Evolutionary conservation across 2,888 invertebrate species (phyloP).

Genomic region (Octonoba sinensis): DNA sequence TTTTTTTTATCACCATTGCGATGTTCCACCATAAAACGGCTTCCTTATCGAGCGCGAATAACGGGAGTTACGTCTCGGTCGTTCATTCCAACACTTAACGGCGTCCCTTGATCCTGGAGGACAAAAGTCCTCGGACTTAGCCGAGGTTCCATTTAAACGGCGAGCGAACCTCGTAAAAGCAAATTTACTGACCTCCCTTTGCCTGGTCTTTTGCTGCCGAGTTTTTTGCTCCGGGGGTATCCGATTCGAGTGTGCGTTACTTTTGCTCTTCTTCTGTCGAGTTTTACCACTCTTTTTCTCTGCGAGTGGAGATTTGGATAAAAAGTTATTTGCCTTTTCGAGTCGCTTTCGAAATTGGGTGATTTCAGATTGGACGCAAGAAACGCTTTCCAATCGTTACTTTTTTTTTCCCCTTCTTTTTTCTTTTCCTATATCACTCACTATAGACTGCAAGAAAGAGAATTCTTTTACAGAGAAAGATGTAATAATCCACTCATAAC

Average conservation of each 20-base stretch:
- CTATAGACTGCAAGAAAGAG: no score
- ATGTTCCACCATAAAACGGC: constrained; percentile 41
- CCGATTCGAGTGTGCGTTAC: not conserved
- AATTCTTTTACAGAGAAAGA: no score
- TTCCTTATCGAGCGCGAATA: constrained; percentile 45
- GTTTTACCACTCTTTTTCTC: constrained; percentile 14
- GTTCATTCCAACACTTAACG: constrained; percentile 47
- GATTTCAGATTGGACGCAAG: constrained; percentile 21
- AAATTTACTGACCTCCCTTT: constrained; percentile 34
- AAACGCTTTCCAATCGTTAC: no score
- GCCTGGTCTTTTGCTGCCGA: constrained; percentile 19
- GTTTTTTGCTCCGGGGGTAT: not conserved
- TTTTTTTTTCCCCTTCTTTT: no score
- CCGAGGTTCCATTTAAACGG: constrained; percentile 44
- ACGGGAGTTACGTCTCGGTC: constrained; percentile 43
- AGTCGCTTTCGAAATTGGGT: constrained; percentile 37
- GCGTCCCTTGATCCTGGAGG: constrained; percentile 40
- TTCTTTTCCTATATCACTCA: no score
- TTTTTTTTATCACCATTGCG: constrained; percentile 45
- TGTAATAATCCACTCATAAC: no score
- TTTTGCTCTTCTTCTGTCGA: no score
- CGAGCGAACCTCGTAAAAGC: constrained; percentile 37
- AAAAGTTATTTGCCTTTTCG: constrained; percentile 19
- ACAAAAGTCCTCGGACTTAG: constrained; percentile 51
- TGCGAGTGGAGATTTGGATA: not conserved